Conservation (phyloP, 2,888 invertebrate genomes). For the Cremastinae sp. region DNA sequence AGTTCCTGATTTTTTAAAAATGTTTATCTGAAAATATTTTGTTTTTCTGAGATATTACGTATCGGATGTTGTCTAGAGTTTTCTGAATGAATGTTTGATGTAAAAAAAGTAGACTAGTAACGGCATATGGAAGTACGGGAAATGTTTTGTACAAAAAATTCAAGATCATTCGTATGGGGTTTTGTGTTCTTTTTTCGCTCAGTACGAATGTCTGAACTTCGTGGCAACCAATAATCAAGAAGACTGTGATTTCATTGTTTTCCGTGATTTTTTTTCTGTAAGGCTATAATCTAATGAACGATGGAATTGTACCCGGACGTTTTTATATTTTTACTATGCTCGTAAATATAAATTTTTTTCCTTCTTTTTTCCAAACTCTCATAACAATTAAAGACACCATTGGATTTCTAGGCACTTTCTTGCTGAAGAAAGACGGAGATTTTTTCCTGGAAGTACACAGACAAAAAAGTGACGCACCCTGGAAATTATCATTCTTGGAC, state of each 20-base stretch:
- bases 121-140: constrained; percentile 48
- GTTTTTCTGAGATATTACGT: background rate
- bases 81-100: constrained; percentile 32
- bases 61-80: background rate
- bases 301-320: constrained; percentile 50
- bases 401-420: constrained; percentile 59
- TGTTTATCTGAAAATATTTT: constrained; percentile 6
- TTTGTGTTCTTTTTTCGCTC: background rate
- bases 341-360: constrained; percentile 11
- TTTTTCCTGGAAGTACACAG: constrained; percentile 38
- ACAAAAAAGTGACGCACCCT: constrained; percentile 33
- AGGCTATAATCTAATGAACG: constrained; percentile 41
- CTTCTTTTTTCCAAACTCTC: constrained; percentile 21
- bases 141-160: constrained; percentile 37
- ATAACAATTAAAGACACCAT: constrained; percentile 53
- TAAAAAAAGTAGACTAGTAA: constrained; percentile 59
- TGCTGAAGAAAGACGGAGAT: constrained; percentile 42
- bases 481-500: constrained; percentile 4
- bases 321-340: constrained; percentile 17
- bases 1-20: constrained; percentile 24
- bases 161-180: constrained; percentile 16
- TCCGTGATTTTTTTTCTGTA: constrained; percentile 3
- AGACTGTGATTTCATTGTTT: constrained; percentile 31
- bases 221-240: constrained; percentile 45
- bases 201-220: constrained; percentile 44